Conservation (phyloP, 2,113 vertebrate genomes). For the Laticauda colubrina region DNA sequence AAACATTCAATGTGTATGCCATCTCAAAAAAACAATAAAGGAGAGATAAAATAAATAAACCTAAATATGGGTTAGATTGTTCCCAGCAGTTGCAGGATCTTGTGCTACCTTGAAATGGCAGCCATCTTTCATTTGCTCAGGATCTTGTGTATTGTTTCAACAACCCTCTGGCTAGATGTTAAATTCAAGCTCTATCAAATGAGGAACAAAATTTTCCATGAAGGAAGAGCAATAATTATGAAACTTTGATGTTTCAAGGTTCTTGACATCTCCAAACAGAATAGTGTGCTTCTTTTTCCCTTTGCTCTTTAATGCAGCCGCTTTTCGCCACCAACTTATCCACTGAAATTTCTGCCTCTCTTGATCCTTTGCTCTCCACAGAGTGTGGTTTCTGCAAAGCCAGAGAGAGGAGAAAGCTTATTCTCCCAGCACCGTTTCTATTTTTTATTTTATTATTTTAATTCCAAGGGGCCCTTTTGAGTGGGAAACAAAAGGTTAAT, state of each 20-base stretch:
- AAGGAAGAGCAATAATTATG: conserved; percentile 26
- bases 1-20: neutral
- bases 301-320: neutral
- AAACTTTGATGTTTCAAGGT: neutral
- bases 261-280: conserved; percentile 24
- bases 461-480: conserved; percentile 73
- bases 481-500: conserved; percentile 86
- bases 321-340: conserved; percentile 14
- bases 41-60: neutral
- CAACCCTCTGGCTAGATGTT: neutral
- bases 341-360: conserved; percentile 6
- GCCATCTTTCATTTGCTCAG: neutral
- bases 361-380: conserved; percentile 22
- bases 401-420: conserved; percentile 19
- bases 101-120: neutral
- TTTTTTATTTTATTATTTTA: conserved; percentile 48
- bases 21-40: neutral
- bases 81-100: neutral
- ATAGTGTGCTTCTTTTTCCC: neutral
- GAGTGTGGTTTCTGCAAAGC: conserved; percentile 15
- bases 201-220: neutral
- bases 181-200: neutral
- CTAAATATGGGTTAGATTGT: neutral
- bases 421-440: conserved; percentile 60
- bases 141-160: neutral